Base-by-base conservation (phyloP, 2,797 vertebrate species). In the Coreius guichenoti region DNA sequence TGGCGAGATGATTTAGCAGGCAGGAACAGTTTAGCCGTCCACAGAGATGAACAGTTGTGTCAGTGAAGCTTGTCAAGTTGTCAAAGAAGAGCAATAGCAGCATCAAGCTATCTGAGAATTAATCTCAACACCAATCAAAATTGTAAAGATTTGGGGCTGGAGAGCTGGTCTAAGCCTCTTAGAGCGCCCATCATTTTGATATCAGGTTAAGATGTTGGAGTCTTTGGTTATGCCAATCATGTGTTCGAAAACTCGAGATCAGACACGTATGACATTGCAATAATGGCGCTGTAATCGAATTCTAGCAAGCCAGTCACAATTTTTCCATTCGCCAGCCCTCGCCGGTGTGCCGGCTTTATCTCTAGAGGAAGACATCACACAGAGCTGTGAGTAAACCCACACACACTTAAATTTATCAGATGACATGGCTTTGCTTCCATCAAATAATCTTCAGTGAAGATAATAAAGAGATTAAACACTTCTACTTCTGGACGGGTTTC, bases 381-480 rank as follows among this genome's bases (percentile, higher is more conserved):
- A 47, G 67, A 58, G 49, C 36, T 26, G 63, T 39, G 83, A 45
- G 83, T 79, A 65, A 79, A 80, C 29, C 39, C 63, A 21, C 75
- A 56, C 82, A 70, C 83, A 70, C 76, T 85, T 49, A 73, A 6
- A 70, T 84, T 68, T 76, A 82, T 73, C 65, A 70, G 70, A 63
- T 77, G 51, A 72, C 68, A 56, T 65, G 78, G 83, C 74, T 77
- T 75, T 69, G 56, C 75, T 67, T 58, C 61, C 72, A 80, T 73
- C 80, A 74, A 69, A 49, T 86, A 80, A 47, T 78, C 81, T 61
- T 16, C 80, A 58, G 75, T 23, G 16, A 65, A 31, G 81, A 83
- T 83, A 79, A 85, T 51, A 63, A 45, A 51, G 56, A 89, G 85
- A 77, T 86, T 84, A 19, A 56, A 72, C 65, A 58, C 84, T 65